These are phyloP conservation scores for Schizaphis graminum DNA, from an alignment of 2,888 invertebrate genomes.

Conservation along the genomic window DNA sequence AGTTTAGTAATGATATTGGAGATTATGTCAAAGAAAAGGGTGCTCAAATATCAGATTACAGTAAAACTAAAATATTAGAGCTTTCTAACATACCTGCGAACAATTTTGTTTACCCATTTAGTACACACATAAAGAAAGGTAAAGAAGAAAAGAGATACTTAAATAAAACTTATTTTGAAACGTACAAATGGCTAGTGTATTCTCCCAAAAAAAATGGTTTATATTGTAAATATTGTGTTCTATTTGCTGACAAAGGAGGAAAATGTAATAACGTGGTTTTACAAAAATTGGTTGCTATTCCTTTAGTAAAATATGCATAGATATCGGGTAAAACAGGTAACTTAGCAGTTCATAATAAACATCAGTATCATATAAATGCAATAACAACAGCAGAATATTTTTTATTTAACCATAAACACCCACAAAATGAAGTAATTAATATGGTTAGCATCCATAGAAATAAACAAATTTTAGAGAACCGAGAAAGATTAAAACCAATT, in stretches of 20 bases:
- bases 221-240: slow-evolving; percentile 36
- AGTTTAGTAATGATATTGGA: slow-evolving; percentile 12
- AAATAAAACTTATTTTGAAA: background rate
- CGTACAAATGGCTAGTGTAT: background rate
- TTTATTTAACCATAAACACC: background rate
- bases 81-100: background rate
- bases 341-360: background rate
- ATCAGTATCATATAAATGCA: background rate
- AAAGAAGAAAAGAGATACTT: background rate
- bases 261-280: background rate
- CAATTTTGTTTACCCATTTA: too few species aligned
- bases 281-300: slow-evolving; percentile 12
- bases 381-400: background rate
- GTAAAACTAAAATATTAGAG: slow-evolving; percentile 3
- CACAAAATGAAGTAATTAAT: slow-evolving; percentile 6
- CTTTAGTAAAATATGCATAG: slow-evolving; percentile 2
- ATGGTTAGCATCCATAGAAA: background rate
- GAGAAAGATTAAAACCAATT: slow-evolving; percentile 3
- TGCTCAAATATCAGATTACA: background rate
- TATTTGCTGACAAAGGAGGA: slow-evolving; percentile 5
- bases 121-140: background rate
- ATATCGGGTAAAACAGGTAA: background rate
- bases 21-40: slow-evolving; percentile 17
- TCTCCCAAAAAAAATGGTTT: background rate
- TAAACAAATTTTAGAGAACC: background rate